Evolutionary conservation across 2,113 vertebrate species (phyloP).

Genomic region (Mola mola): DNA sequence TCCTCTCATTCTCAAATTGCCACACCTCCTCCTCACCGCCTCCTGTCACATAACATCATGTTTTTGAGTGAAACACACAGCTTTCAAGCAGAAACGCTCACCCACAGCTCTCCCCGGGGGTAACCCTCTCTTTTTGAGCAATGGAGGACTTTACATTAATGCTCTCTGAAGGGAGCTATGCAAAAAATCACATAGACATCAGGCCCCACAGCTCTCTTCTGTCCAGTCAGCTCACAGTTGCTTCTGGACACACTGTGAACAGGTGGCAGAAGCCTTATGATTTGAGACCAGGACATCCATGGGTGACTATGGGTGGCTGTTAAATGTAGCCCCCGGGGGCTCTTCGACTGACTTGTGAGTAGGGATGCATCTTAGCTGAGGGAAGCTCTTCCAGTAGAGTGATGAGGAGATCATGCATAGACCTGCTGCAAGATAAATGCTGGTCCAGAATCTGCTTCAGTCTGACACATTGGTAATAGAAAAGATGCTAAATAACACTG

Average conservation of each 20-base stretch:
- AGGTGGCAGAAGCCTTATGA: background rate
- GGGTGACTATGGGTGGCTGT: background rate
- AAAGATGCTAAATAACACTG: background rate
- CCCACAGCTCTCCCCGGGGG: background rate
- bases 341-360: background rate
- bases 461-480: background rate
- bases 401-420: background rate
- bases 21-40: constrained; percentile 20
- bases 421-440: background rate
- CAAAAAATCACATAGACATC: constrained; percentile 8
- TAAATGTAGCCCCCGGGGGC: constrained; percentile 1
- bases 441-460: background rate
- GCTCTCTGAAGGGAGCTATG: constrained; percentile 43
- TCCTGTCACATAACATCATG: constrained; percentile 47
- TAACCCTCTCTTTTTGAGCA: constrained; percentile 30
- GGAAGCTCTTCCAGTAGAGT: background rate
- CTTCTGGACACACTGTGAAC: constrained; percentile 1
- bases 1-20: constrained; percentile 7
- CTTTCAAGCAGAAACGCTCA: background rate
- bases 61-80: constrained; percentile 27
- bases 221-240: constrained; percentile 14
- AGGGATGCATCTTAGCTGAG: constrained; percentile 12
- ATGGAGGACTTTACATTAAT: constrained; percentile 50
- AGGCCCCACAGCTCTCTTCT: constrained; percentile 10
- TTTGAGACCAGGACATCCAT: background rate